Evolutionary conservation across 2,888 invertebrate genomes (phyloP).

Genomic region (Chloromyia formosa): DNA sequence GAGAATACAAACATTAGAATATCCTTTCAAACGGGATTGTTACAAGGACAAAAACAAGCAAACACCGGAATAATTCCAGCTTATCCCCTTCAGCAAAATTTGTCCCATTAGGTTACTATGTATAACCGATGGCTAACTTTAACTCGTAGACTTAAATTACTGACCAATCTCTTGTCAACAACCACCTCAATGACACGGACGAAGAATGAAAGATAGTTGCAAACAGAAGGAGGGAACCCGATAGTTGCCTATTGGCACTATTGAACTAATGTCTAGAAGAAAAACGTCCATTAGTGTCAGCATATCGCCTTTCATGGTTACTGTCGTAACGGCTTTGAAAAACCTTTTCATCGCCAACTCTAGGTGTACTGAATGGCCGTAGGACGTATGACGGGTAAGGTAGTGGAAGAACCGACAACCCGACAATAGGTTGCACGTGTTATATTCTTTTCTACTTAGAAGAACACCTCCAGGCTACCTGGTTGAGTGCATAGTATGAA

Average conservation of each 20-base stretch:
- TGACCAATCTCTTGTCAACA: background rate
- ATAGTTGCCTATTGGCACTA: constrained; percentile 12
- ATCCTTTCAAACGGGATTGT: no score
- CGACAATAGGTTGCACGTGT: constrained; percentile 37
- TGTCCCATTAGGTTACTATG: background rate
- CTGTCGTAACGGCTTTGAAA: constrained; percentile 1
- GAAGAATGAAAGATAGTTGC: background rate
- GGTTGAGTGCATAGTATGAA: background rate
- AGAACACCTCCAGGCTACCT: constrained; percentile 5
- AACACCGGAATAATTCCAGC: no score
- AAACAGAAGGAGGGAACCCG: background rate
- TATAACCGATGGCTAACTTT: background rate
- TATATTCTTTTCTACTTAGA: background rate
- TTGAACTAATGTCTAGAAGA: constrained; percentile 13
- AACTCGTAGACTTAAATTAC: background rate
- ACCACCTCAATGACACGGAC: background rate
- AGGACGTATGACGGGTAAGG: background rate
- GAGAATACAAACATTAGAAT: no score
- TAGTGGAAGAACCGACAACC: background rate
- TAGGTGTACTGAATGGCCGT: background rate
- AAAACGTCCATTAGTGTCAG: constrained; percentile 37
- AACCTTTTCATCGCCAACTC: background rate
- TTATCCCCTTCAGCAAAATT: background rate
- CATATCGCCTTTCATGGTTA: constrained; percentile 36
- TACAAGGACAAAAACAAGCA: no score